Base-by-base conservation (phyloP, 2,113 vertebrate species). In the Urocitellus parryii region DNA sequence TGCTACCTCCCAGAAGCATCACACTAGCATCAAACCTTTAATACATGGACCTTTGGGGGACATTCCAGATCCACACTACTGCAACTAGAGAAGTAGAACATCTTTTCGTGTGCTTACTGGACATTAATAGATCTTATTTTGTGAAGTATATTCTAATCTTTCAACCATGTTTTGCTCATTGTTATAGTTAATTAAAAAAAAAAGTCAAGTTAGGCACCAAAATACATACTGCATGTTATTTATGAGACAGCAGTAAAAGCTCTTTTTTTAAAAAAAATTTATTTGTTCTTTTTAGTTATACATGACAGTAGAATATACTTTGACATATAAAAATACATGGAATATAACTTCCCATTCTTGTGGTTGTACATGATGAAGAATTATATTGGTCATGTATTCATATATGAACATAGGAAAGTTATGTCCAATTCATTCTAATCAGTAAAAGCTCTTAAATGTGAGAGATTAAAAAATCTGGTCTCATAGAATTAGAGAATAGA, bases 111-210 rank as follows among this genome's bases (percentile, higher is more conserved):
- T 56, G 85, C 51, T 90, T 39, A 34, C 56, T 86, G 68, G 68
- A 53, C 27, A 90, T 85, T 67, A 2, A 1, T 45, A 13, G 67
- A 42, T 90, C 11, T 78, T 92, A 34, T 82, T 82, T 93, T 34
- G 16, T 90, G 12, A 92, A 76, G 4, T 87, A 16, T 81, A 9
- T 96, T 95, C 53, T 81, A 1, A 70, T 53, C 25, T 67, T 85
- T 58, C 7, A 58, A 29, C 34, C 1, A 3, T 91, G 42, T 83
- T 65, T 79, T 16, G 20, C 53, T 42, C 76, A 42, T 42, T 83
- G 39, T 94, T 93, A 63, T 39, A 84, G 53, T 70, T 61, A 77
- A 93, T 29, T 82, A 68, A 25, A 42, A n/a, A 83, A 48, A 77
- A 37, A 72, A 51, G 56, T 87, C 18, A 42, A 14, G 37, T 63